phyloP scores from a whole-genome alignment of 2,797 vertebrate genomes.

The Atherinosoma microstoma region DNA sequence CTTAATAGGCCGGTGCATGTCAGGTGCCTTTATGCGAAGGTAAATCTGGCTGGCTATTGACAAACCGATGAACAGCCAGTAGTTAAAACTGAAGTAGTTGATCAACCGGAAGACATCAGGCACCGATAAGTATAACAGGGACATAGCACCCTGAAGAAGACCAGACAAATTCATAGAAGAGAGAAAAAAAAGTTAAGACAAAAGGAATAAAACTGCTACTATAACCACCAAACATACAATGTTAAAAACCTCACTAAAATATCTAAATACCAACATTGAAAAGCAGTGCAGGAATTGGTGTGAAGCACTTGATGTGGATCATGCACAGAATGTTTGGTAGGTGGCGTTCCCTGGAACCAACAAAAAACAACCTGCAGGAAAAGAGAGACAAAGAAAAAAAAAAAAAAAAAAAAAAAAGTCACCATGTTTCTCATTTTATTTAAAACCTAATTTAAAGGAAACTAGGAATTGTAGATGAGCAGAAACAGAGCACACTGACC shows the following conservation, averaged over 20 bases:
- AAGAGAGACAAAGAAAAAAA: neutral
- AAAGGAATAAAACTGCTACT: neutral
- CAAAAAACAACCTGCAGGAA: slow-evolving; percentile 85
- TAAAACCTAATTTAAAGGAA: no score
- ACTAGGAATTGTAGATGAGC: no score
- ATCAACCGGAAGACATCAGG: slow-evolving; percentile 86
- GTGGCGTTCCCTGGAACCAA: slow-evolving; percentile 87
- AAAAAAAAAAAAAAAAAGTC: neutral
- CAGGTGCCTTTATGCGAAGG: slow-evolving; percentile 83
- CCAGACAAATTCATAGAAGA: neutral
- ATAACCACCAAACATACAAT: neutral
- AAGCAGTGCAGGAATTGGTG: slow-evolving; percentile 87
- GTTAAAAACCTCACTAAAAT: neutral
- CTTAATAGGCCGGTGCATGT: slow-evolving; percentile 83
- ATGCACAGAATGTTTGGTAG: slow-evolving; percentile 86
- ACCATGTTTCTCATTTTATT: neutral
- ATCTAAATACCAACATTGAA: slow-evolving; percentile 82
- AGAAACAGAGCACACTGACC: slow-evolving; percentile 64
- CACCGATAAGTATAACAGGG: slow-evolving; percentile 84
- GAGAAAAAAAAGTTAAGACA: neutral
- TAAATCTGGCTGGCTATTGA: slow-evolving; percentile 87
- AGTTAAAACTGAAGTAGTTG: slow-evolving; percentile 90
- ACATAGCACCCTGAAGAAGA: slow-evolving; percentile 81
- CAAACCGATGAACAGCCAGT: slow-evolving; percentile 89
- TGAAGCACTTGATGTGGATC: slow-evolving; percentile 86